Base-by-base conservation (phyloP, 2,797 vertebrate species). In the Helostoma temminkii region DNA sequence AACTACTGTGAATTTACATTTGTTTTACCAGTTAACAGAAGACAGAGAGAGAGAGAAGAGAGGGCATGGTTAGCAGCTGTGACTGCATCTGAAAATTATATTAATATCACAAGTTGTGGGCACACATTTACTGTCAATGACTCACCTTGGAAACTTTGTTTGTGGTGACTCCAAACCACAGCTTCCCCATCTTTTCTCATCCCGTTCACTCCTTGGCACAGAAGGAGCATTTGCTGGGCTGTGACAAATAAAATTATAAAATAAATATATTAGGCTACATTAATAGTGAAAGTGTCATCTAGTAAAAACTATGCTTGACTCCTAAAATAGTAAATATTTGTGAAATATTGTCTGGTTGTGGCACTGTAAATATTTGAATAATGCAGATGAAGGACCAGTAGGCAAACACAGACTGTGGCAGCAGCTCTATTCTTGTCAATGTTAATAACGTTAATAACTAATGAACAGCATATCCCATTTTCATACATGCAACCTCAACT, bases 161-260 rank as follows among this genome's bases (percentile, higher is more conserved):
- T 92, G 71, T 88, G 87, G 69, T 87, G 91, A 78, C 66, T 93
- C 92, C 93, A 93, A 34, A 85, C 61, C 54, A 74, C 34, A 21
- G 89, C 43, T 66, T 91, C 87, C 43, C 80, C 70, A 6, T 90
- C 83, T 78, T 93, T 91, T 56, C 87, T 87, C 67, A 75, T 66
- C 48, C 87, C 74, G 58, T 69, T 87, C 71, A 68, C 75, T 63
- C 89, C 89, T 34, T 85, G 90, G 79, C 85, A 89, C 74, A 93
- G 79, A 22, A 93, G 82, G 25, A 93, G 76, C 90, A 93, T 89
- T 74, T 93, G 92, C 66, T 93, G 90, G 66, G 88, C 91, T 93
- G 82, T 71, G 53, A 48, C 5, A 64, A 62, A 65, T 41, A 64
- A 69, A 14, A 54, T 56, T 28, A 42, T 43, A 32, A 46, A 25